Evolutionary conservation across 2,113 vertebrate genomes (phyloP), one percentile per base, ranked within the genome.

Genomic region (Apaloderma vittatum): DNA sequence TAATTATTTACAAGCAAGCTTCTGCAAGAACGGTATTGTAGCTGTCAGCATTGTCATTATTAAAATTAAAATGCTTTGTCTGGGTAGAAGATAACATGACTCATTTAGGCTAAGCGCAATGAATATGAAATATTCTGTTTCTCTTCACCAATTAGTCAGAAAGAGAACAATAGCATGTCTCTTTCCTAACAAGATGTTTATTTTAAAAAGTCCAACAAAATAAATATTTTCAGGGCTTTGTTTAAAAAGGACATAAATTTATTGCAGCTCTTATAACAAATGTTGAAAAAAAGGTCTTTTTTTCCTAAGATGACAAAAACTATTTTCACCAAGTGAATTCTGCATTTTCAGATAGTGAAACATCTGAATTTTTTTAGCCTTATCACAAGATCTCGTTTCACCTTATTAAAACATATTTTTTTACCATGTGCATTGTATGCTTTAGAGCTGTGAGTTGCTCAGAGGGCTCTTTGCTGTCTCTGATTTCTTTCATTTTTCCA

Each of bases 1-100:
- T 97, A 96, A 97, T 97, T 94, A 97, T 97, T 97, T 96, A 97
- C 96, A 97, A 96, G 92, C 78, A 73, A 86, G 93, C 45, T 91
- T 95, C 77, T 94, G 92, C 90, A 77, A 68, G 71, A 95, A 34
- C 68, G 63, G 54, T 61, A 73, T 71, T 93, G 92, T 80, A 94
- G 77, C 88, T 97, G 96, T 97, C 91, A 91, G 93, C 81, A 36
- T 74, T 66, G 88, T 91, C 15, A 0, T 95, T 97, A 95, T 91
- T 88, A 93, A 95, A 92, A 95, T 95, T 52, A 95, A 97, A 93
- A 83, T 52, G 58, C 86, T 95, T 93, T 95, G 87, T 90, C 87
- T 96, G 86, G 77, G 49, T 87, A 29, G 94, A 57, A 93, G 95
- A 93, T 93, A 95, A 91, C 71, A 88, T 91, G 89, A 83, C 86